Base-by-base conservation (phyloP, 2,888 invertebrate genomes). In the Rotaria magnacalcarata region DNA sequence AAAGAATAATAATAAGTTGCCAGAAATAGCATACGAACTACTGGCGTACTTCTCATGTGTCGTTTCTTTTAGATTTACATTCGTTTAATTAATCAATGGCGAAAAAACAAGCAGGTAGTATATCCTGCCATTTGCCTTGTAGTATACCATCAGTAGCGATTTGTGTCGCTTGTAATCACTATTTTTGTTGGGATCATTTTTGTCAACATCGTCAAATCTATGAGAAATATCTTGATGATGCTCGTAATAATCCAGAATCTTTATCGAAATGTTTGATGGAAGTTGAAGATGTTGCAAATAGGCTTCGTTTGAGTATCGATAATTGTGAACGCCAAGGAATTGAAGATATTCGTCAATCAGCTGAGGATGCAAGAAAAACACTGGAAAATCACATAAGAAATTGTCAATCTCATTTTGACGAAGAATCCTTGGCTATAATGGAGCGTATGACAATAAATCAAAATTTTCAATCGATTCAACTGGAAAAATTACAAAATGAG, bases 181-280 rank as follows among this genome's bases (percentile, higher is more conserved):
- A 67, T 67, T 67, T 67, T 34, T 67, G 67, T 34, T 67, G 67
- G 67, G 16, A 67, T 27, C 67, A 67, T 16, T 67, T 67, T 34
- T 27, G 5, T 16, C 11, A 67, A 67, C 67, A 67, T 67, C 67
- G 67, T 67, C 11, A 67, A 16, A 34, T 2, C 10, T 67, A 34
- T 67, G 27, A 27, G 11, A n/a, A 34, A 34, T 67, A 67, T 16
- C 11, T 67, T 2, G 3, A 67, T 14, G 67, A n/a, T 27, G 8
- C 16, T 1, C 10, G 27, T 34, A 52, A 52, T 52, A 11, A 52
- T 52, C 52, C 1, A 16, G 34, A 52, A 52, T 16, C 52, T 52
- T 52, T 52, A 52, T 52, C 52, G 4, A 14, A 52, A 52, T 52
- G 52, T 52, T 52, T 52, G 52, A 16, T 52, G 11, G 52, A 52